Base-by-base conservation (phyloP, 2,113 vertebrate species). In the Tringa solitaria region DNA sequence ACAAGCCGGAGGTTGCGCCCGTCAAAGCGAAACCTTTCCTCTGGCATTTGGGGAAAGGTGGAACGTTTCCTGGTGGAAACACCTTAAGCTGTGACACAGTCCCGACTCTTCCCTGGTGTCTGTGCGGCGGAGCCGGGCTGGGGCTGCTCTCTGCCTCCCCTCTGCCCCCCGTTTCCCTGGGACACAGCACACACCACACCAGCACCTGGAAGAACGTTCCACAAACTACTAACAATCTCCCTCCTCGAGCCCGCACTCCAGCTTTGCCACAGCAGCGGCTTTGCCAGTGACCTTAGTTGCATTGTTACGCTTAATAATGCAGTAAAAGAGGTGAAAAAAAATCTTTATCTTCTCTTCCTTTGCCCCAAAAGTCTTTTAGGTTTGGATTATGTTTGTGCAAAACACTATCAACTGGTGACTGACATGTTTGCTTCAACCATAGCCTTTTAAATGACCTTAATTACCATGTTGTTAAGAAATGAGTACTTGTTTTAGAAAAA, bases 391-490 rank as follows among this genome's bases (percentile, higher is more conserved):
- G 87, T 96, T 96, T 93, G 96, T 96, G 96, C 92, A 97, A 94
- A 97, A 95, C 96, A 95, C 95, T 96, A 96, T 95, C 94, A 93
- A 91, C 90, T 89, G 96, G 94, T 97, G 96, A 97, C 95, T 96
- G 97, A 96, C 89, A 96, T 84, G 95, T 97, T 92, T 96, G 96
- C 97, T 97, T 97, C 97, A 96, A 96, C 96, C 96, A 97, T 95
- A 97, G 97, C 97, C 97, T 97, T 96, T 97, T 90, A 96, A 97
- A 97, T 96, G 96, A 97, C 96, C 96, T 97, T 97, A 97, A 97
- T 91, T 97, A 97, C 95, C 94, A 97, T 97, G 93, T 97, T 97
- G 97, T 97, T 97, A 97, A 97, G 94, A 97, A 96, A 96, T 73
- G 92, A 97, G 96, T 97, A 97, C 87, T 96, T 97, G 96, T 97